These are phyloP conservation scores for Octopus sinensis DNA, from an alignment of 1,140 invertebrate species.

Conservation along the genomic window DNA sequence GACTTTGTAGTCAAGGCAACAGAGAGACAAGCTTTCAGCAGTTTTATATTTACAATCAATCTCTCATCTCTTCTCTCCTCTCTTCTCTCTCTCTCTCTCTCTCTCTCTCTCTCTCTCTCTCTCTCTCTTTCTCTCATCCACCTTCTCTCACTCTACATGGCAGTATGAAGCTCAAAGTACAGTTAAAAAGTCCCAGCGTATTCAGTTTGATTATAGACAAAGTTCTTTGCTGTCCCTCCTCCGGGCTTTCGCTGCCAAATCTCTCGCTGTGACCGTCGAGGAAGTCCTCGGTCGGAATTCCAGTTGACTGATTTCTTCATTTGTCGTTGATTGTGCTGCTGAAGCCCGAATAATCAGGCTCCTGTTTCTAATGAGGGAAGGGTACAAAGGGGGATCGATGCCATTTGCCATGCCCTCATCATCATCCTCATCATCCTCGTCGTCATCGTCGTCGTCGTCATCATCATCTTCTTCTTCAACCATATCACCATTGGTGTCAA, in stretches of 20 bases:
- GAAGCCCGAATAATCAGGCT: not conserved
- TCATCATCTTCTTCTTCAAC: slow-evolving; percentile 35
- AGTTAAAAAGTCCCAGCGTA: not conserved
- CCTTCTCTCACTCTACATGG: not conserved
- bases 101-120: not conserved
- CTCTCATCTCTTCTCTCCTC: no score
- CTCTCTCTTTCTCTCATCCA: not conserved
- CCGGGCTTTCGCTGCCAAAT: not conserved
- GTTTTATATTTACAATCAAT: no score
- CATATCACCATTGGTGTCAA: slow-evolving; percentile 38
- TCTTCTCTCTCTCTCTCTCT: not conserved
- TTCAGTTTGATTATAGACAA: not conserved
- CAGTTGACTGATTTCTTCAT: no score
- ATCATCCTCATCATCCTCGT: slow-evolving; percentile 13
- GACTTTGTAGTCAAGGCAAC: no score
- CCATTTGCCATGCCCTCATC: slow-evolving; percentile 21
- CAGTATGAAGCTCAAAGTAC: not conserved
- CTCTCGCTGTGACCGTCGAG: not conserved
- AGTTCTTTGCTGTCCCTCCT: not conserved
- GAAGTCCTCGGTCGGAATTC: not conserved
- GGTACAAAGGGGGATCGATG: slow-evolving; percentile 13
- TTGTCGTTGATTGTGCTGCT: not conserved
- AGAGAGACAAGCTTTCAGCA: no score
- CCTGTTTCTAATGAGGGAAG: slow-evolving; percentile 1
- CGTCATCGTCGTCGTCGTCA: slow-evolving; percentile 17